phyloP scores from a whole-genome alignment of 2,888 invertebrate species.

The Pteria penguin region DNA sequence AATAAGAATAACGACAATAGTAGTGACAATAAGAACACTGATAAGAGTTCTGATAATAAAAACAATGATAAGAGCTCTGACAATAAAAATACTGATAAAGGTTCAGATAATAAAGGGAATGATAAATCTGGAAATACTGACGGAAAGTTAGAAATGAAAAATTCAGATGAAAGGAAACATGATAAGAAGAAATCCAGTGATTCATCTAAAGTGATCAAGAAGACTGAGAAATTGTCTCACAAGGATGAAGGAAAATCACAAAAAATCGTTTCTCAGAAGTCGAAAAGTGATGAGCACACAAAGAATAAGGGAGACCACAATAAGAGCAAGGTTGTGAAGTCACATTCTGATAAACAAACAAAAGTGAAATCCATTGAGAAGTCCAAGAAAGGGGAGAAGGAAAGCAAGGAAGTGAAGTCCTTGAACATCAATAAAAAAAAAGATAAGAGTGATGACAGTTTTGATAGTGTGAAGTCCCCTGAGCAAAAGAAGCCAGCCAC shows the following conservation, averaged over 20 bases:
- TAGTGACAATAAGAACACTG: slow-evolving; percentile 4
- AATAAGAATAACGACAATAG: neutral
- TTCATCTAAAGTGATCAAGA: slow-evolving; percentile 41
- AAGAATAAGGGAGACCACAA: slow-evolving; percentile 56
- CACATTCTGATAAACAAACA: slow-evolving; percentile 39
- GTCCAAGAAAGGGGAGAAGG: slow-evolving; percentile 39
- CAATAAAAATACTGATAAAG: slow-evolving; percentile 14
- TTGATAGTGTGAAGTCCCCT: slow-evolving; percentile 46
- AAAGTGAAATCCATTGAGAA: slow-evolving; percentile 25
- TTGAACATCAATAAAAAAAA: slow-evolving; percentile 29
- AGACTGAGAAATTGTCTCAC: slow-evolving; percentile 19
- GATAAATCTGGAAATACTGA: slow-evolving; percentile 28
- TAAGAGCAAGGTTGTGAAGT: slow-evolving; percentile 59
- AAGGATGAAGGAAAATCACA: slow-evolving; percentile 24
- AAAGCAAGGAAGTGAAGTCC: slow-evolving; percentile 45
- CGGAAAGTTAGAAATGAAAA: slow-evolving; percentile 20
- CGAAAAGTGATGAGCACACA: slow-evolving; percentile 28
- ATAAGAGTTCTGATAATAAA: slow-evolving; percentile 10
- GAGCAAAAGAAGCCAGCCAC: slow-evolving; percentile 39
- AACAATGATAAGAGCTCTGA: slow-evolving; percentile 15
- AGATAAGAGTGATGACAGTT: slow-evolving; percentile 44
- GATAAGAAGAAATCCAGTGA: slow-evolving; percentile 38
- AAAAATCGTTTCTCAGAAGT: slow-evolving; percentile 17
- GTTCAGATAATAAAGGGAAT: neutral
- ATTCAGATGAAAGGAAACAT: slow-evolving; percentile 31